Conservation (phyloP, 2,888 invertebrate genomes). For the Macrosiphum euphorbiae region DNA sequence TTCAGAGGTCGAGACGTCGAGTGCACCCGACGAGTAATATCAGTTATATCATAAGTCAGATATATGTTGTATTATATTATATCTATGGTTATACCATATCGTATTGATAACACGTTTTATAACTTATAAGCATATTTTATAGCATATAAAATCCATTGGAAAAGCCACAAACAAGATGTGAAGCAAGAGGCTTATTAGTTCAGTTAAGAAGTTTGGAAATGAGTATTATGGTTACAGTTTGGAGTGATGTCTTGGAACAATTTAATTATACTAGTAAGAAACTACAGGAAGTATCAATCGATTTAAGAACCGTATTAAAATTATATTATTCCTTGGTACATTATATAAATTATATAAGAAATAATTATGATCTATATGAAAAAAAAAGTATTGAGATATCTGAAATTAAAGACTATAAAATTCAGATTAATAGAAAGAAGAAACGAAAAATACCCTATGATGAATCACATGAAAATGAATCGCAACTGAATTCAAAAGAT, state of each 20-base stretch:
- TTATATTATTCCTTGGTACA: slow-evolving; percentile 1
- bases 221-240: slow-evolving; percentile 57
- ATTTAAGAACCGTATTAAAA: slow-evolving; percentile 5
- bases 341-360: not conserved
- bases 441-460: slow-evolving; percentile 1
- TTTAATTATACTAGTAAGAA: slow-evolving; percentile 10
- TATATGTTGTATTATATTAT: too few species aligned
- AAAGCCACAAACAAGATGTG: not conserved
- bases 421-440: not conserved
- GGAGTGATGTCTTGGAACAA: slow-evolving; percentile 46
- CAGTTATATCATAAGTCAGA: too few species aligned
- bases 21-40: too few species aligned
- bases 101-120: too few species aligned
- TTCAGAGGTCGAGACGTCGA: too few species aligned
- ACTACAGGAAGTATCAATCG: slow-evolving; percentile 25
- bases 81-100: too few species aligned
- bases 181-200: slow-evolving; percentile 31
- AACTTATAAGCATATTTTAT: too few species aligned
- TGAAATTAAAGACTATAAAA: not conserved
- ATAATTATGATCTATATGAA: slow-evolving; percentile 15
- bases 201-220: slow-evolving; percentile 50
- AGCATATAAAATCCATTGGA: slow-evolving; percentile 17
- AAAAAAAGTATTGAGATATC: not conserved
- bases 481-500: slow-evolving; percentile 2
- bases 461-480: slow-evolving; percentile 20